Base-by-base conservation (phyloP, 2,797 vertebrate species). In the Benthosema pterotum region DNA sequence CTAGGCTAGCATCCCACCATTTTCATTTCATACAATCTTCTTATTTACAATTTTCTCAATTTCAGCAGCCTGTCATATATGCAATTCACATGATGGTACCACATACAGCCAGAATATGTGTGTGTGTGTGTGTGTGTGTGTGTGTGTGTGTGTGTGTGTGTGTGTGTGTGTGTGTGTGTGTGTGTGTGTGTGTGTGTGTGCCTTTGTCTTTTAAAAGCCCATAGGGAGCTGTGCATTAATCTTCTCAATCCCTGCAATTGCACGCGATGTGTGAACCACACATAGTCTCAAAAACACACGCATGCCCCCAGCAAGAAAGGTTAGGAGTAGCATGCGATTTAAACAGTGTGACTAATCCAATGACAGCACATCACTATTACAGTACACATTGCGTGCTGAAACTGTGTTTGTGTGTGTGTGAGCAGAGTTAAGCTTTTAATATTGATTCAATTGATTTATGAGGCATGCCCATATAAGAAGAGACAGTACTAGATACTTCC, bases 381-480 rank as follows among this genome's bases (percentile, higher is more conserved):
- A 38, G 59, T 49, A 42, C 48, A 19, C 59, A 51, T 42, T 18
- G 32, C 15, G 32, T 51, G 11, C 28, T 51, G 16, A 38, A 38
- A 38, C 32, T 38, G 32, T 49, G 32, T 22, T 11, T 45, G 43
- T 42, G 15, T 53, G 42, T 32, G 2, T 18, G 3, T 58, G 13
- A 19, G 42, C 7, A 15, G 1, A 15, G 18, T 18, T 42, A 11
- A 18, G 52, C 64, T 70, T 66, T 67, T 63, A 63, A 77, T 57
- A 61, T 28, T 63, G 49, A 63, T 45, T 50, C 66, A 63, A 71
- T 63, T 63, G 62, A 57, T 75, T 46, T 25, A 56, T 32, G 17
- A 46, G 48, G 22, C 17, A 19, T 52, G 49, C 54, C 57, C 32
- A 50, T 62, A 57, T 56, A 42, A 22, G 25, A 47, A 48, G 55